These are phyloP conservation scores for Venustoraphidia nigricollis DNA, from an alignment of 2,888 invertebrate species.

Conservation along the genomic window DNA sequence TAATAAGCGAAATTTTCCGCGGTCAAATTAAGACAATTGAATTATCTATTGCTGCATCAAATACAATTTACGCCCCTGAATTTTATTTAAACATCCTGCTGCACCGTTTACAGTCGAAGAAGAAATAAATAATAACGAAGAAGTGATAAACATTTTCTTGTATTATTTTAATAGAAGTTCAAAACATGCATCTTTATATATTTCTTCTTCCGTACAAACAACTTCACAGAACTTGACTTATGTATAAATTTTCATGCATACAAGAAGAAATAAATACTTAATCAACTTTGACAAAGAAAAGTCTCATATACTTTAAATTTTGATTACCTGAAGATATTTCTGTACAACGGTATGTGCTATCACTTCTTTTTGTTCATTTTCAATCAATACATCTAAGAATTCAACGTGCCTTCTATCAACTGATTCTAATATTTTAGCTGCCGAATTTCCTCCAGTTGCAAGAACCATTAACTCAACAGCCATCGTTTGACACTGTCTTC, in stretches of 20 bases:
- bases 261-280: no score
- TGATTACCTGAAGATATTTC: constrained; percentile 80
- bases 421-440: constrained; percentile 85
- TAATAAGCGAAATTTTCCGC: no score
- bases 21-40: no score
- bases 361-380: constrained; percentile 96
- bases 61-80: no score
- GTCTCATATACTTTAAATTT: constrained; percentile 26
- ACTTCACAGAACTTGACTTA: not conserved
- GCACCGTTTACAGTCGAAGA: no score
- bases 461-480: constrained; percentile 89
- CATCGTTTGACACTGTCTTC: constrained; percentile 94
- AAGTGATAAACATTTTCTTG: no score
- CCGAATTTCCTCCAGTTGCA: constrained; percentile 87
- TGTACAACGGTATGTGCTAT: constrained; percentile 96
- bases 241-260: not conserved
- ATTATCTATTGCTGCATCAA: no score
- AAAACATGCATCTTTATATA: not conserved
- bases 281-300: not conserved
- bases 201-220: constrained; percentile 2
- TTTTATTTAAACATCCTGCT: no score
- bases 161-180: no score
- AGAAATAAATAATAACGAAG: no score
- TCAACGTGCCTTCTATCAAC: constrained; percentile 88
- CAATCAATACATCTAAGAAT: constrained; percentile 91